Evolutionary conservation across 2,888 invertebrate species (phyloP).

Genomic region (Anodontia alba): DNA sequence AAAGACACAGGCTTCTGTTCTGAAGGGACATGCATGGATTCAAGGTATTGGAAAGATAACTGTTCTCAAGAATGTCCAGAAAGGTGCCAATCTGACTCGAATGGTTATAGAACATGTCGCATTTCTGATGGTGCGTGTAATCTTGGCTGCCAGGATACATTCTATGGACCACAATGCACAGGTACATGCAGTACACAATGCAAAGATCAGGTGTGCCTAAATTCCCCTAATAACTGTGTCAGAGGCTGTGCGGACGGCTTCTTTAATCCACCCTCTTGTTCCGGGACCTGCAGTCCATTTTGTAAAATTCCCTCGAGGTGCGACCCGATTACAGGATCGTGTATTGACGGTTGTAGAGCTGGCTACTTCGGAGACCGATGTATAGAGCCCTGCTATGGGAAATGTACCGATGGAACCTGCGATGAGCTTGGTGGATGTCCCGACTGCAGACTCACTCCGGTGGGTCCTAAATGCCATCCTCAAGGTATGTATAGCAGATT

Average conservation of each 20-base stretch:
- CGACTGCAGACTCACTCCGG: constrained; percentile 32
- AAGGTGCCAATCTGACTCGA: constrained; percentile 24
- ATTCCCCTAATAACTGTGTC: constrained; percentile 32
- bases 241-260: constrained; percentile 41
- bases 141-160: constrained; percentile 34
- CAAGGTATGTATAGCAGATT: constrained; percentile 45
- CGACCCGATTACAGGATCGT: constrained; percentile 15
- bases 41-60: constrained; percentile 32
- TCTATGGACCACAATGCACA: constrained; percentile 37
- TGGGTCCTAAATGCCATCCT: constrained; percentile 47
- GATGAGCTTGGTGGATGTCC: constrained; percentile 35
- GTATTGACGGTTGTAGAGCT: constrained; percentile 34
- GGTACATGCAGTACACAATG: constrained; percentile 44
- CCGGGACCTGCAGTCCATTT: constrained; percentile 31
- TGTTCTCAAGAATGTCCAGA: constrained; percentile 38
- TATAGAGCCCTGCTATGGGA: constrained; percentile 37
- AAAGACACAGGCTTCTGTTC: constrained; percentile 36
- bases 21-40: constrained; percentile 27
- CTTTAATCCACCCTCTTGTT: constrained; percentile 37
- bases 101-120: constrained; percentile 24
- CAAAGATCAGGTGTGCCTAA: constrained; percentile 29
- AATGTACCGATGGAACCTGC: constrained; percentile 45
- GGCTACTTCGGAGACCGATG: constrained; percentile 43
- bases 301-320: constrained; percentile 30
- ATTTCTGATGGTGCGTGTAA: constrained; percentile 37